Evolutionary conservation across 2,113 vertebrate species (phyloP).

Genomic region (Coregonus clupeaformis): DNA sequence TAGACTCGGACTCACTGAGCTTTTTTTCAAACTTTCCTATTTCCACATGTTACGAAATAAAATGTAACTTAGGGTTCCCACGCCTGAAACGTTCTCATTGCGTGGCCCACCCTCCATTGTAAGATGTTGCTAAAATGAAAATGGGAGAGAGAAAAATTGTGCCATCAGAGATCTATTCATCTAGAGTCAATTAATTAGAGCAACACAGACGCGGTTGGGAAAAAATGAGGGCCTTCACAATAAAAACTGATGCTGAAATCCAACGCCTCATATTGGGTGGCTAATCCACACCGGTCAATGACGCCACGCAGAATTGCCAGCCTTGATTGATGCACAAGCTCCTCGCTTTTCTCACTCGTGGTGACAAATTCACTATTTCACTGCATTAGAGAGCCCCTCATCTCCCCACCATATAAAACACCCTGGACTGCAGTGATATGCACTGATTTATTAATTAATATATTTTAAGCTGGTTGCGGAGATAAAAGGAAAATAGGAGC

Average conservation of each 20-base stretch:
- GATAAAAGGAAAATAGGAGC: slow-evolving; percentile 50
- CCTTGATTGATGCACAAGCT: slow-evolving; percentile 61
- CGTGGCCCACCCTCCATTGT: background rate
- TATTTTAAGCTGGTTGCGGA: slow-evolving; percentile 55
- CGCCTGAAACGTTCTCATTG: background rate
- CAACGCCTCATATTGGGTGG: slow-evolving; percentile 65
- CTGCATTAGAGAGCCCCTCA: slow-evolving; percentile 55
- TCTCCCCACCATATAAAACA: slow-evolving; percentile 53
- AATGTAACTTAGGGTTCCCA: background rate
- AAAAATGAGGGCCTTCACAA: slow-evolving; percentile 31
- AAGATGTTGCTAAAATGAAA: slow-evolving; percentile 9
- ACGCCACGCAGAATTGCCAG: slow-evolving; percentile 58
- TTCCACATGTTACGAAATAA: background rate
- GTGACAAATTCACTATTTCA: slow-evolving; percentile 64
- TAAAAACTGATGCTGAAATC: slow-evolving; percentile 39
- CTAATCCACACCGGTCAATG: slow-evolving; percentile 61
- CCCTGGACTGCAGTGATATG: slow-evolving; percentile 54
- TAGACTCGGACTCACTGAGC: no score
- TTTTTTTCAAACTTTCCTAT: background rate
- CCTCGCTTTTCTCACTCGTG: slow-evolving; percentile 33
- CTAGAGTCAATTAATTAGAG: slow-evolving; percentile 61
- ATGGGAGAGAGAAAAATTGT: slow-evolving; percentile 18
- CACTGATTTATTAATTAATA: slow-evolving; percentile 67
- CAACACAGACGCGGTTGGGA: slow-evolving; percentile 34
- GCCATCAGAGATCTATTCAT: slow-evolving; percentile 54